phyloP scores from a whole-genome alignment of 2,113 vertebrate genomes.

The Xenopus laevis region DNA sequence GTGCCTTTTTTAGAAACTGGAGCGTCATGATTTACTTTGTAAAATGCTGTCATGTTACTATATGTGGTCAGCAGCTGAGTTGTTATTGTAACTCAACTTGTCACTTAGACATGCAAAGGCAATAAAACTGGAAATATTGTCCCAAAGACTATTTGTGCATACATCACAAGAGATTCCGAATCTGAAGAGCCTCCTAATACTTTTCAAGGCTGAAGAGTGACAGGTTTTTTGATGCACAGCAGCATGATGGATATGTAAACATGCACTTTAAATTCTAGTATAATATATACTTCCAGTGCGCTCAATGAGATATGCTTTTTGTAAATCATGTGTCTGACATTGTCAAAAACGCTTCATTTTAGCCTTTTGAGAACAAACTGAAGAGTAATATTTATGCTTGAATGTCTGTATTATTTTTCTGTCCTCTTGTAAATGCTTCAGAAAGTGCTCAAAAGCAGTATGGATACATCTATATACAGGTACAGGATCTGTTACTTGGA shows the following conservation, averaged over 20 bases:
- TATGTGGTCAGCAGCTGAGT: constrained; percentile 52
- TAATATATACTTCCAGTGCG: constrained; percentile 8
- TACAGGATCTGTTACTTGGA: too few relatives aligned
- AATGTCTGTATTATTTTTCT: too few relatives aligned
- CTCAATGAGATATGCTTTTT: background rate
- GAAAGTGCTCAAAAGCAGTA: too few relatives aligned
- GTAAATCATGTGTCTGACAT: background rate
- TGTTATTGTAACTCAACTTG: constrained; percentile 52
- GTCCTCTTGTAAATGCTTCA: too few relatives aligned
- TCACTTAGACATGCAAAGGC: constrained; percentile 53
- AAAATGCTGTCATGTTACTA: constrained; percentile 48
- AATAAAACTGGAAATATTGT: constrained; percentile 50
- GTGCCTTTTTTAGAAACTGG: constrained; percentile 50
- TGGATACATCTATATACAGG: too few relatives aligned
- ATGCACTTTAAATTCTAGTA: constrained; percentile 9
- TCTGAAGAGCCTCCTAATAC: constrained; percentile 4
- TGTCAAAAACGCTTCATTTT: constrained; percentile 7
- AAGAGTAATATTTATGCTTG: too few relatives aligned
- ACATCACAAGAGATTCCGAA: constrained; percentile 23
- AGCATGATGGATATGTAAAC: constrained; percentile 1
- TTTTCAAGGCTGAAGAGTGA: constrained; percentile 6
- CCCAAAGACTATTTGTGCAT: constrained; percentile 31
- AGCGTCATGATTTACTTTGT: constrained; percentile 50
- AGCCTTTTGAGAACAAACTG: background rate
- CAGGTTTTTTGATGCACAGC: background rate